These are phyloP conservation scores for Fopius arisanus DNA, from an alignment of 1,140 invertebrate species.

Conservation along the genomic window DNA sequence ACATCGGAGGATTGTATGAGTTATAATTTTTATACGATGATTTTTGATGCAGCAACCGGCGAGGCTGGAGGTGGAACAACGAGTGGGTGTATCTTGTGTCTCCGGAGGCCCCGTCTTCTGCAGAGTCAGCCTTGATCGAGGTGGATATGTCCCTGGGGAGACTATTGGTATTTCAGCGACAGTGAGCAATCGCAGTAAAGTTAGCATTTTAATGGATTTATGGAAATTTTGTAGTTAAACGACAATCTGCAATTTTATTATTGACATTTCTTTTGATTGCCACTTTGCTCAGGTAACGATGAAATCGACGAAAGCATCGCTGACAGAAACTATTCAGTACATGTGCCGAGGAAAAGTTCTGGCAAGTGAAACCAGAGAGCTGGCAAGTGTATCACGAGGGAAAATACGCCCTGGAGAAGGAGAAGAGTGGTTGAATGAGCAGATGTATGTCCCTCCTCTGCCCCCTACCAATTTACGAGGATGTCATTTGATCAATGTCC, in stretches of 20 bases:
- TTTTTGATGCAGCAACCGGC: constrained; percentile 82
- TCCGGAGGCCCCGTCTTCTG: constrained; percentile 84
- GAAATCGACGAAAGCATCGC: constrained; percentile 63
- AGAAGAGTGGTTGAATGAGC: constrained; percentile 89
- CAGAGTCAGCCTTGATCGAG: constrained; percentile 85
- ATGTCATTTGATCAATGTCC: constrained; percentile 92
- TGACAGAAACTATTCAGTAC: constrained; percentile 86
- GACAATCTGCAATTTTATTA: background rate
- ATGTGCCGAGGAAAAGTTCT: constrained; percentile 85
- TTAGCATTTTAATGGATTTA: constrained; percentile 56
- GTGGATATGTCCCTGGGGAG: constrained; percentile 93
- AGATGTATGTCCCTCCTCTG: constrained; percentile 91
- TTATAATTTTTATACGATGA: constrained; percentile 23
- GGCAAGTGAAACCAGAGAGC: constrained; percentile 85
- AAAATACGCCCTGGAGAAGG: constrained; percentile 83
- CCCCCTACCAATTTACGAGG: constrained; percentile 95
- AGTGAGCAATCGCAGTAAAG: constrained; percentile 85
- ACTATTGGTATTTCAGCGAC: constrained; percentile 86
- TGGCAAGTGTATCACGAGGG: constrained; percentile 81
- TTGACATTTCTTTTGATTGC: background rate
- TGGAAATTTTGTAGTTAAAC: too few species aligned
- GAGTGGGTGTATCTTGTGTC: constrained; percentile 85
- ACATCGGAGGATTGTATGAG: background rate
- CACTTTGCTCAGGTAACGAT: constrained; percentile 54
- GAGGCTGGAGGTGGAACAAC: constrained; percentile 89